Percentiles rank a stretch among this genome's conserved stretches.
Conservation (phyloP, 2,113 vertebrate species). For the Clarias magur region DNA sequence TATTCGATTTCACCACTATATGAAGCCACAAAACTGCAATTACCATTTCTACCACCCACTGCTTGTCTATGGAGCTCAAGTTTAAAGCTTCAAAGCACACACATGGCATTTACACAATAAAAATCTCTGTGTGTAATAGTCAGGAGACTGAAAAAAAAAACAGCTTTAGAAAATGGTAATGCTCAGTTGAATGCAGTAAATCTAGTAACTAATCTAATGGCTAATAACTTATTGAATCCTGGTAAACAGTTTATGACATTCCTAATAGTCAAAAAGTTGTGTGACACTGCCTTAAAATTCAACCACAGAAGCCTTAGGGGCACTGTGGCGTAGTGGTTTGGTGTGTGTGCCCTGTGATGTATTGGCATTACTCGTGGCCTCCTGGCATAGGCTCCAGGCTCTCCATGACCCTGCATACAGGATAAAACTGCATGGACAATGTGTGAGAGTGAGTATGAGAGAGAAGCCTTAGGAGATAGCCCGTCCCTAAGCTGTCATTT, state of each 20-base stretch:
- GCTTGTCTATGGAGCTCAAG: conserved; percentile 54
- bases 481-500: background rate
- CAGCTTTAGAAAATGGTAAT: conserved; percentile 43
- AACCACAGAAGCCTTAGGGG: background rate
- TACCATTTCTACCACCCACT: conserved; percentile 50
- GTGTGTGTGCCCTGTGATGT: no score
- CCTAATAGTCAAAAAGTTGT: background rate
- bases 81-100: conserved; percentile 48
- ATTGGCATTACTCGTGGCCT: no score
- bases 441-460: no score
- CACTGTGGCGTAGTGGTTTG: no score
- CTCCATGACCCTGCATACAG: no score
- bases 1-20: conserved; percentile 25
- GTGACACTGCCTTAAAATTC: background rate
- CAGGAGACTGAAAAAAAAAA: conserved; percentile 62
- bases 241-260: background rate
- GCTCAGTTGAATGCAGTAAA: background rate
- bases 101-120: conserved; percentile 56
- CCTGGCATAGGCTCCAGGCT: no score
- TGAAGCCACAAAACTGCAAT: conserved; percentile 45
- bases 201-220: no score
- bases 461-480: background rate
- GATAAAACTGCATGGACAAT: no score
- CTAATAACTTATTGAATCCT: background rate
- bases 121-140: conserved; percentile 57